Evolutionary conservation across 92 coral and sea anemone species (phyloP).

Genomic region (Zoanthus solanderi): DNA sequence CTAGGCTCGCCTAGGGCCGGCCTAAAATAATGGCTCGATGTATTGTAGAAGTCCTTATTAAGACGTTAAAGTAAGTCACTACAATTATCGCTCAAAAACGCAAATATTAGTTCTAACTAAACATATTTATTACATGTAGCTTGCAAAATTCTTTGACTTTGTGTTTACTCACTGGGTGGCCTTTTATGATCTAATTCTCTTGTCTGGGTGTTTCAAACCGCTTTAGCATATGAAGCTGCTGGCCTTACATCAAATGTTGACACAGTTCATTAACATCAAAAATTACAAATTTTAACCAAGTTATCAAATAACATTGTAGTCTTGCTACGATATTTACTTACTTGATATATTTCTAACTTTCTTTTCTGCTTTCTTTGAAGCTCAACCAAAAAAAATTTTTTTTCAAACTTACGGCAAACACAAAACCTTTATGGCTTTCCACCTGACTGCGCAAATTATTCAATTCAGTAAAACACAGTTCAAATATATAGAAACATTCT

Average conservation of each 20-base stretch:
- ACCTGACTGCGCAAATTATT: too few relatives aligned
- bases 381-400: too few relatives aligned
- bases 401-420: too few relatives aligned
- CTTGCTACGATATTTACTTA: too few relatives aligned
- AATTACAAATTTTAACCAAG: neutral
- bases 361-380: too few relatives aligned
- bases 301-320: too few relatives aligned
- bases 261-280: neutral
- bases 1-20: too few relatives aligned
- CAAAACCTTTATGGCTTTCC: too few relatives aligned
- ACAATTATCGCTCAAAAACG: neutral
- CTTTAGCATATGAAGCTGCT: neutral
- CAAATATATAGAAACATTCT: too few relatives aligned
- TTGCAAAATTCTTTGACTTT: neutral
- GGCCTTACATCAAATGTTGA: neutral
- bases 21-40: too few relatives aligned
- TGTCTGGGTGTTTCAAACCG: neutral
- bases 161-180: neutral
- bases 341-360: too few relatives aligned
- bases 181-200: neutral
- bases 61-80: neutral
- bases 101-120: neutral
- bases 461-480: too few relatives aligned
- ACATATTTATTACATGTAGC: neutral
- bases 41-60: neutral